Evolutionary conservation across 2,888 invertebrate species (phyloP).

Genomic region (Dysmachus trigonus): DNA sequence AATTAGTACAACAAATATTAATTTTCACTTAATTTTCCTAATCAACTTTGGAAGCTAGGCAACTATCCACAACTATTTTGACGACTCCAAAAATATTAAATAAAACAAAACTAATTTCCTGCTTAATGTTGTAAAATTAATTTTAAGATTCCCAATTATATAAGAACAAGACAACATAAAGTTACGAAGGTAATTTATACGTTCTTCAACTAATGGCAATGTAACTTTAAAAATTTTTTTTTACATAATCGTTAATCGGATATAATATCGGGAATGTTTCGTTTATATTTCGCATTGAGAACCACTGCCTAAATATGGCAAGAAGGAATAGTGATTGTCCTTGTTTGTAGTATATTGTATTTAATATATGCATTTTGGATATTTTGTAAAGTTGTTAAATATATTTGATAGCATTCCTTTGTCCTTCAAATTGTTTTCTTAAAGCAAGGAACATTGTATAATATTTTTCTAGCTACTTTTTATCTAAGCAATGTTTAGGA

Average conservation of each 20-base stretch:
- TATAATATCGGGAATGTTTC: neutral
- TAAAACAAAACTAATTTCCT: neutral
- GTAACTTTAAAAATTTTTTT: neutral
- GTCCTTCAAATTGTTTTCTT: neutral
- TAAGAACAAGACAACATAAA: neutral
- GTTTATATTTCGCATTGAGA: neutral
- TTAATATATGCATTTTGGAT: neutral
- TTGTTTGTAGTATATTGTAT: conserved; percentile 11
- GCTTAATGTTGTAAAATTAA: neutral
- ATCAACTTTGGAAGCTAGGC: neutral
- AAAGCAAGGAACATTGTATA: conserved; percentile 12
- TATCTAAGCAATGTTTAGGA: neutral
- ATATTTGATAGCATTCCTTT: neutral
- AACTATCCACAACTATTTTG: neutral
- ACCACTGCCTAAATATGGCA: neutral
- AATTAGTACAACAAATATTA: too few species aligned
- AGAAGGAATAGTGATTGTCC: conserved; percentile 11
- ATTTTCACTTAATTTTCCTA: neutral
- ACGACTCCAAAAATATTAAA: neutral
- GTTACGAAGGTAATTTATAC: neutral
- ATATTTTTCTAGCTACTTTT: conserved; percentile 6
- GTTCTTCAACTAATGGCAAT: conserved; percentile 32
- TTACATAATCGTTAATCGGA: neutral
- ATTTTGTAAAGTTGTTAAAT: neutral
- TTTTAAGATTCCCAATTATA: neutral